Conservation (phyloP, 2,797 vertebrate species). For the Fistularia tabacaria region DNA sequence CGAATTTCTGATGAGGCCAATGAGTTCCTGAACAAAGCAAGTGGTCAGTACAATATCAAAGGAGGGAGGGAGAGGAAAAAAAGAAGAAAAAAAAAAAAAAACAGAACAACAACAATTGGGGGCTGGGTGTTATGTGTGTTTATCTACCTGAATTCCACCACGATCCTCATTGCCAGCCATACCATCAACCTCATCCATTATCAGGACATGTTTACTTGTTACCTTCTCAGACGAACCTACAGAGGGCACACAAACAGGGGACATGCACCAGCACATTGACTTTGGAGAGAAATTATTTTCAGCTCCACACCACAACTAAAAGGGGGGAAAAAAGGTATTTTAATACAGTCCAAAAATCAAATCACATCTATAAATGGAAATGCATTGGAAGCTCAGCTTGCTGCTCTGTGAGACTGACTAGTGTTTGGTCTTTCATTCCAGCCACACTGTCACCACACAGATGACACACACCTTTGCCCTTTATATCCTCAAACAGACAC, state of each 20-base stretch:
- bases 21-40: conserved; percentile 82
- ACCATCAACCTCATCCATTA: conserved; percentile 99
- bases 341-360: too few species aligned
- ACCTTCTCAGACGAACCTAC: conserved; percentile 81
- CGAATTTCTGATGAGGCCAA: conserved; percentile 86
- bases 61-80: neutral
- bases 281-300: too few species aligned
- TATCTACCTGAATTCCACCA: conserved; percentile 91
- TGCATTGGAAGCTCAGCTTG: too few species aligned
- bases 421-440: too few species aligned
- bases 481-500: too few species aligned
- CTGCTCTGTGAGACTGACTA: too few species aligned
- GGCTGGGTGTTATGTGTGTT: neutral
- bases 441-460: too few species aligned
- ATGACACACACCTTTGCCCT: too few species aligned
- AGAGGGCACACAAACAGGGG: neutral
- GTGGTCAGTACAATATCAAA: neutral
- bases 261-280: too few species aligned
- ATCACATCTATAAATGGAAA: too few species aligned
- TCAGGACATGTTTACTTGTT: conserved; percentile 85
- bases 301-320: too few species aligned
- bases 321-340: too few species aligned
- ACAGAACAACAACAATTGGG: neutral
- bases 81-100: neutral
- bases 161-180: conserved; percentile 98